These are phyloP conservation scores for Harlomillsia oculata DNA, from an alignment of 1,140 invertebrate species.

Conservation along the genomic window DNA sequence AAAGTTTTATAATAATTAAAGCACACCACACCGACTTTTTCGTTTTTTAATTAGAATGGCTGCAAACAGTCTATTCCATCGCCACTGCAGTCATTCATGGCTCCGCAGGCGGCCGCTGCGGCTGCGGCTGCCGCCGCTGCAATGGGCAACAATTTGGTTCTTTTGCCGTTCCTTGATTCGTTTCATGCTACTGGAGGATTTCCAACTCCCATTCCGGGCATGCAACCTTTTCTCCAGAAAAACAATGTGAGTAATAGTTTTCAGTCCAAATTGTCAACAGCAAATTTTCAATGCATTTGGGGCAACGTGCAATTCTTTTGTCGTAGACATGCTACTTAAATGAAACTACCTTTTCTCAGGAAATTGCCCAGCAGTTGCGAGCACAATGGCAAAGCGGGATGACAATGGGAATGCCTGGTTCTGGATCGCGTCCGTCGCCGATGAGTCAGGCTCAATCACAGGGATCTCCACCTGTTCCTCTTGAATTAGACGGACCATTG, in stretches of 20 bases:
- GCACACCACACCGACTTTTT: not conserved
- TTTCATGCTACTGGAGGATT: slow-evolving; percentile 36
- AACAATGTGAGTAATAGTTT: slow-evolving; percentile 28
- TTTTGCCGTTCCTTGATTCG: slow-evolving; percentile 52
- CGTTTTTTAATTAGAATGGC: slow-evolving; percentile 23
- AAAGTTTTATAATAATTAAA: not conserved
- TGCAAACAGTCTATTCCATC: slow-evolving; percentile 37
- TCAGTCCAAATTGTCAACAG: slow-evolving; percentile 36
- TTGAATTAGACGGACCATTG: slow-evolving; percentile 67
- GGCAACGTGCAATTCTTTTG: not conserved
- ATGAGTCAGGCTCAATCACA: slow-evolving; percentile 40
- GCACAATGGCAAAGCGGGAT: too few species aligned
- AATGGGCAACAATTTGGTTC: slow-evolving; percentile 47
- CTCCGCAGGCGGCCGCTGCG: slow-evolving; percentile 40
- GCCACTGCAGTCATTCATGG: slow-evolving; percentile 34
- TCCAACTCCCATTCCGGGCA: slow-evolving; percentile 41
- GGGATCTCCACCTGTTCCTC: slow-evolving; percentile 39
- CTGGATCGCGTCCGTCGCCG: too few species aligned
- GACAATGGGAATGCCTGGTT: too few species aligned
- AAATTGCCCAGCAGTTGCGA: too few species aligned
- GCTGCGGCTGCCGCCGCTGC: slow-evolving; percentile 46
- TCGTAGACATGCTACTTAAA: not conserved
- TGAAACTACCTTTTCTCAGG: not conserved
- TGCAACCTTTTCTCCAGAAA: slow-evolving; percentile 39
- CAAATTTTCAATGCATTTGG: not conserved